These are phyloP conservation scores for Oreonectes daqikongensis DNA, from an alignment of 2,797 vertebrate genomes.

Conservation along the genomic window DNA sequence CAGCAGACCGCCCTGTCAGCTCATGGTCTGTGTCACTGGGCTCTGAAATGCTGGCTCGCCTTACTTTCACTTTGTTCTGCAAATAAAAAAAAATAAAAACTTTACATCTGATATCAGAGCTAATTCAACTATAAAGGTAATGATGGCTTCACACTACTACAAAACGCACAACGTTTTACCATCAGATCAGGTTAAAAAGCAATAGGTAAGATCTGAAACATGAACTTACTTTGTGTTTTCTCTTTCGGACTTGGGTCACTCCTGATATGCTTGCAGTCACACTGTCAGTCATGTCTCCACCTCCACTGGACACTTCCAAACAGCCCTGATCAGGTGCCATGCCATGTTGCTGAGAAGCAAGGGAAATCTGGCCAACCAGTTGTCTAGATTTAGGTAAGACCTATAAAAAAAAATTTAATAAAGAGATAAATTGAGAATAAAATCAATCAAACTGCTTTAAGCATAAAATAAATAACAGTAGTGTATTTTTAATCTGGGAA, in stretches of 20 bases:
- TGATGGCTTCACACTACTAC: background rate
- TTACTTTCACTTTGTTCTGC: conserved; percentile 81
- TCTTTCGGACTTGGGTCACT: conserved; percentile 66
- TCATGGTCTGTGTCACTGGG: conserved; percentile 90
- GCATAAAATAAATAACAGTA: too few species aligned
- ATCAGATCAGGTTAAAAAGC: background rate
- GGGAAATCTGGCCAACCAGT: conserved; percentile 46
- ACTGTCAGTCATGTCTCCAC: conserved; percentile 88
- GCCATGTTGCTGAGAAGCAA: conserved; percentile 49
- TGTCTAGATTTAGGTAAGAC: conserved; percentile 67
- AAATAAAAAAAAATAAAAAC: conserved; percentile 26
- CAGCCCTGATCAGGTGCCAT: conserved; percentile 57
- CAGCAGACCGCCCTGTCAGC: conserved; percentile 53
- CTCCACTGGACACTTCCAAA: conserved; percentile 85
- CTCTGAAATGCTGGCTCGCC: conserved; percentile 93
- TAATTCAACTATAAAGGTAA: background rate
- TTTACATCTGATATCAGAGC: background rate
- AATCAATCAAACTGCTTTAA: background rate
- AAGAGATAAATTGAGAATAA: too few species aligned
- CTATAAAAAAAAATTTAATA: conserved; percentile 66
- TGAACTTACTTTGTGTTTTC: conserved; percentile 80
- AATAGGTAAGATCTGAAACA: background rate
- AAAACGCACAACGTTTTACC: background rate
- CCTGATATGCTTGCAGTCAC: conserved; percentile 72
- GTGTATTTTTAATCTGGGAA: too few species aligned